These are phyloP conservation scores for Lacerta bilineata DNA, from an alignment of 2,797 vertebrate genomes.

Conservation along the genomic window DNA sequence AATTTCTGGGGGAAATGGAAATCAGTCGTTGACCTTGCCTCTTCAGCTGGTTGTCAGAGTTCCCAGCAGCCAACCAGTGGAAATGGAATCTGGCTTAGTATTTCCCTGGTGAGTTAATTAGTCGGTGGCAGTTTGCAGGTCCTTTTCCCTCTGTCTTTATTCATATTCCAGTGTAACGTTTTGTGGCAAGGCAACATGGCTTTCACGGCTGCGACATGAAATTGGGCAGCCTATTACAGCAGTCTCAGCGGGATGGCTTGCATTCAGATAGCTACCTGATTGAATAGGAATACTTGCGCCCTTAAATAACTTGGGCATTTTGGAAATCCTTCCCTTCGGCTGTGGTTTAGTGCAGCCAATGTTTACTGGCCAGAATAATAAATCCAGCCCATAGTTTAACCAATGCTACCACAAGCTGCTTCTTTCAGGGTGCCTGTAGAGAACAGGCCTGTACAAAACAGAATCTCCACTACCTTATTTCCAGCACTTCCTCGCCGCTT, in stretches of 20 bases:
- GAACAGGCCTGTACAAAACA: not conserved
- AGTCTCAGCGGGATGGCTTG: not conserved
- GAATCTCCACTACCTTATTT: too few relatives aligned
- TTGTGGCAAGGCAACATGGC: slow-evolving; percentile 4
- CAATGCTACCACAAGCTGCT: not conserved
- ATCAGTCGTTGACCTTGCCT: slow-evolving; percentile 51
- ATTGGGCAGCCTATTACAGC: slow-evolving; percentile 46
- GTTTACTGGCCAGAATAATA: slow-evolving; percentile 4
- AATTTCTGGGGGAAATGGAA: not conserved
- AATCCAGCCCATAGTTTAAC: slow-evolving; percentile 13
- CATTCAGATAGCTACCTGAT: not conserved
- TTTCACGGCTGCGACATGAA: slow-evolving; percentile 50
- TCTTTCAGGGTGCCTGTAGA: not conserved
- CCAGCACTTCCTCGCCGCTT: too few relatives aligned
- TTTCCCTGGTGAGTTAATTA: slow-evolving; percentile 58
- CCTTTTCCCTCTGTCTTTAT: slow-evolving; percentile 36
- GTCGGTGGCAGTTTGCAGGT: slow-evolving; percentile 58
- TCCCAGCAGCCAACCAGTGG: slow-evolving; percentile 43
- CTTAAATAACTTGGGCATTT: slow-evolving; percentile 10
- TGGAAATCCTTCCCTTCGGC: not conserved
- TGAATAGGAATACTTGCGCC: slow-evolving; percentile 6
- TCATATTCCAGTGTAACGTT: slow-evolving; percentile 29
- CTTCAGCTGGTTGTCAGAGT: slow-evolving; percentile 56
- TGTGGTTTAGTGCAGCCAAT: not conserved
- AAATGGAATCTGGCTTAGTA: slow-evolving; percentile 49